A percentile compares a stretch with the other conserved stretches of the same genome.
These are phyloP conservation scores for Hippocampus barbouri DNA, from an alignment of 2,113 vertebrate genomes.

Conservation along the genomic window DNA sequence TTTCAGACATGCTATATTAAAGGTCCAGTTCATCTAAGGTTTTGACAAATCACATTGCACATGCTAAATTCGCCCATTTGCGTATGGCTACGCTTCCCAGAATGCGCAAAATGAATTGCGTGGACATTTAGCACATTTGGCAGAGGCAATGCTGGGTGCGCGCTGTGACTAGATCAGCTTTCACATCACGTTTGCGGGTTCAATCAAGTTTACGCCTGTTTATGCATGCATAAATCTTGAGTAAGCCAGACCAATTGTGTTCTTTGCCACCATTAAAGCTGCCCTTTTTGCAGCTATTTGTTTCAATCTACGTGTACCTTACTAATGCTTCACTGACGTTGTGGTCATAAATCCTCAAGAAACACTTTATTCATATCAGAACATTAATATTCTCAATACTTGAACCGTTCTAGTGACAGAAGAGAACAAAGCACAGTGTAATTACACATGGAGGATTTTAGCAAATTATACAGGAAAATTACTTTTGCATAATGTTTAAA, in stretches of 20 bases:
- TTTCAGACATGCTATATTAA: no score
- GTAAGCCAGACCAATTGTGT: background rate
- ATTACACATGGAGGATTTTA: background rate
- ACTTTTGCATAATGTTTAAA: conserved; percentile 2
- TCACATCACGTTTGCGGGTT: no score
- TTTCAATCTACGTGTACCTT: background rate
- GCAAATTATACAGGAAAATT: background rate
- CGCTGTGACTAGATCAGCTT: no score
- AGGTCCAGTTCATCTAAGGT: no score
- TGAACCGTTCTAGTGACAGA: background rate
- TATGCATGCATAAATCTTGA: background rate
- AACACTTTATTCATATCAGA: background rate
- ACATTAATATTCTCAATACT: background rate
- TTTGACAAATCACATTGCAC: no score
- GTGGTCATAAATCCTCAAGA: background rate
- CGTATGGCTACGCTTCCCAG: no score
- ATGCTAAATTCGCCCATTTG: no score
- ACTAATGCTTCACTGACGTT: background rate
- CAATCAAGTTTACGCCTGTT: background rate
- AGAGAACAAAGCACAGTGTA: background rate
- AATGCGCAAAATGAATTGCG: no score
- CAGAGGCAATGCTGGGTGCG: no score
- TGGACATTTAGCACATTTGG: no score
- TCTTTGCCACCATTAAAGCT: background rate
- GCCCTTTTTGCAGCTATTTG: background rate